phyloP scores from a whole-genome alignment of 1,140 invertebrate genomes.

The Trichonephila inaurata region DNA sequence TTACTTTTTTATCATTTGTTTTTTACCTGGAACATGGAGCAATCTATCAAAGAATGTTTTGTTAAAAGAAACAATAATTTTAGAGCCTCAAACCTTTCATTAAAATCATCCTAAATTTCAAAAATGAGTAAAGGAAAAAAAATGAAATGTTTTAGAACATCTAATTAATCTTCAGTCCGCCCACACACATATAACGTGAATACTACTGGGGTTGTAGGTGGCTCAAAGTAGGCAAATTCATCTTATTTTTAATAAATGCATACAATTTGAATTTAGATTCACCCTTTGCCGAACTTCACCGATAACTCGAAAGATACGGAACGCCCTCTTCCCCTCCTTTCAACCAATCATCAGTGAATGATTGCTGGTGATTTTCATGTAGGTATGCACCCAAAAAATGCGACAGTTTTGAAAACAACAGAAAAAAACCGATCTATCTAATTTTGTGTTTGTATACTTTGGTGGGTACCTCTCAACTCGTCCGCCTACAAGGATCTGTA shows the following conservation, averaged over 20 bases:
- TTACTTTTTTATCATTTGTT: too few species aligned
- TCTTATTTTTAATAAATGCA: constrained; percentile 39
- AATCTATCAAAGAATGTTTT: too few species aligned
- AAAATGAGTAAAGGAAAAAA: background rate
- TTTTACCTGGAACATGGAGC: too few species aligned
- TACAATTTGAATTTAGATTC: background rate
- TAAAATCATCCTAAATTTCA: background rate
- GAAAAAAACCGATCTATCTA: constrained; percentile 24
- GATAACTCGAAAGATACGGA: constrained; percentile 29
- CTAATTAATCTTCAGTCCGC: constrained; percentile 20
- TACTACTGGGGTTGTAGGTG: constrained; percentile 6
- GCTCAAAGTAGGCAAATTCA: constrained; percentile 22
- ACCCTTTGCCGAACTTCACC: constrained; percentile 26
- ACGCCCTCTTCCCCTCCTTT: constrained; percentile 27
- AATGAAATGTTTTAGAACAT: background rate
- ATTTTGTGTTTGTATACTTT: constrained; percentile 45
- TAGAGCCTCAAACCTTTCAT: background rate
- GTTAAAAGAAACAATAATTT: too few species aligned
- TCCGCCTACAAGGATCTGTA: constrained; percentile 28
- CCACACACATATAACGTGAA: background rate
- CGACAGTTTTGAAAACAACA: constrained; percentile 38
- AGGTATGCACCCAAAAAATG: constrained; percentile 23
- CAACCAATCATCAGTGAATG: constrained; percentile 29
- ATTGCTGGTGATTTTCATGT: constrained; percentile 14
- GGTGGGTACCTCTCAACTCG: constrained; percentile 41